Evolutionary conservation across 2,797 vertebrate species (phyloP).

Genomic region (Phataginus tetradactyla): DNA sequence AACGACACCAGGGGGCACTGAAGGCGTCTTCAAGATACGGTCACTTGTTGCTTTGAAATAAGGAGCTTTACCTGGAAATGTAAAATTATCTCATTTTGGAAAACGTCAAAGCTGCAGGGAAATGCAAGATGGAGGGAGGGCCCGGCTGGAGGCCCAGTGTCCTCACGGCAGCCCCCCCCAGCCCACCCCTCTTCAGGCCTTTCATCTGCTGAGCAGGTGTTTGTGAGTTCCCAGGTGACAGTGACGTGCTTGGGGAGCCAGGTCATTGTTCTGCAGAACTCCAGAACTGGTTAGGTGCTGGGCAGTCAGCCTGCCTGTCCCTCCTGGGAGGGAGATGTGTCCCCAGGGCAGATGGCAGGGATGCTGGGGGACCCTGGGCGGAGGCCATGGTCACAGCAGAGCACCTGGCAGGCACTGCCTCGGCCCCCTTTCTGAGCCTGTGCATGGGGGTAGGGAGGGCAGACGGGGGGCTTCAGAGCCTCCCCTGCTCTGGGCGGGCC

Average conservation of each 20-base stretch:
- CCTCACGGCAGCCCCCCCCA: too few relatives aligned
- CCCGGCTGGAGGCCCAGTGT: too few relatives aligned
- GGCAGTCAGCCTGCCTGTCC: background rate
- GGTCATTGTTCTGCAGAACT: background rate
- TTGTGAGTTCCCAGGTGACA: background rate
- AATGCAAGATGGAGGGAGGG: too few relatives aligned
- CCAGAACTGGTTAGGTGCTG: background rate
- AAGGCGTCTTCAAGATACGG: background rate
- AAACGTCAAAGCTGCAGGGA: background rate
- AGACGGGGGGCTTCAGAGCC: background rate
- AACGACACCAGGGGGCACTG: background rate
- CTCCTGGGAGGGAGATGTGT: background rate
- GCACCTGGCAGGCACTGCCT: background rate
- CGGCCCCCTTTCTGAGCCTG: background rate
- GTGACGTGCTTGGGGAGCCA: background rate
- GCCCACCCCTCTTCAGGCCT: too few relatives aligned
- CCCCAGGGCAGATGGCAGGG: background rate
- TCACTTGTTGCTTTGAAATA: background rate
- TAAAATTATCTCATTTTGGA: background rate
- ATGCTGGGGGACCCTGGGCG: background rate
- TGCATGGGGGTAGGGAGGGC: too few relatives aligned
- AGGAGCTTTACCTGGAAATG: background rate
- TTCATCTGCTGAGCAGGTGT: background rate
- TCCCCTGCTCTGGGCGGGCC: background rate
- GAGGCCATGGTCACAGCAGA: too few relatives aligned